These are phyloP conservation scores for Sericinus montela DNA, from an alignment of 2,888 invertebrate species.

Conservation along the genomic window DNA sequence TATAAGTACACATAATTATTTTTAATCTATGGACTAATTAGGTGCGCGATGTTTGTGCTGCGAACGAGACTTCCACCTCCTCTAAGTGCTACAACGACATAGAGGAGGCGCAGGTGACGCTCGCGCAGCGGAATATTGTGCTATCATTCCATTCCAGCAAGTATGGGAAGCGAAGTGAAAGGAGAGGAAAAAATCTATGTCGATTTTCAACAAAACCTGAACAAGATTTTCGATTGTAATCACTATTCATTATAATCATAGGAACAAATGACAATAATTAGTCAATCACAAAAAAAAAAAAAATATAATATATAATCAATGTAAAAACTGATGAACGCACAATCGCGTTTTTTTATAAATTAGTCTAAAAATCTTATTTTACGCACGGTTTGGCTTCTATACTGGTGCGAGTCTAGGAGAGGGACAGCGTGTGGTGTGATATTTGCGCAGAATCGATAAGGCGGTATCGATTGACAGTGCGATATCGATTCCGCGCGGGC, in stretches of 20 bases:
- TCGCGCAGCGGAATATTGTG: conserved; percentile 51
- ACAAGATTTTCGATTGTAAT: conserved; percentile 63
- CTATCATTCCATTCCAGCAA: conserved; percentile 46
- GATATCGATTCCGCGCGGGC: conserved; percentile 19
- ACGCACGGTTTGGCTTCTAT: conserved; percentile 74
- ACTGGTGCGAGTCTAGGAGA: conserved; percentile 71
- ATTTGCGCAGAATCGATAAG: conserved; percentile 41
- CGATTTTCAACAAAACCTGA: conserved; percentile 76
- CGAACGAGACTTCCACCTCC: conserved; percentile 38
- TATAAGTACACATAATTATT: conserved; percentile 73
- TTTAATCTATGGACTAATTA: conserved; percentile 69
- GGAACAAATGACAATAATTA: conserved; percentile 76
- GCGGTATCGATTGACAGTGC: conserved; percentile 12
- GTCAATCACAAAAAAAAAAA: conserved; percentile 77
- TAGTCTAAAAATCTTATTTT: conserved; percentile 58
- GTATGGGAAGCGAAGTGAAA: conserved; percentile 42
- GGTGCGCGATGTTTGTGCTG: conserved; percentile 58
- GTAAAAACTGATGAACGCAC: conserved; percentile 64
- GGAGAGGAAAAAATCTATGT: conserved; percentile 60
- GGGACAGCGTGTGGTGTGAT: conserved; percentile 55
- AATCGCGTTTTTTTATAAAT: conserved; percentile 59
- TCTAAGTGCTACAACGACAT: conserved; percentile 27
- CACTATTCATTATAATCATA: conserved; percentile 68
- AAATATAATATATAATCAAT: conserved; percentile 50
- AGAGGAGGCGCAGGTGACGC: conserved; percentile 35